phyloP scores from a whole-genome alignment of 2,797 vertebrate species.

The Chaenodraco wilsoni region DNA sequence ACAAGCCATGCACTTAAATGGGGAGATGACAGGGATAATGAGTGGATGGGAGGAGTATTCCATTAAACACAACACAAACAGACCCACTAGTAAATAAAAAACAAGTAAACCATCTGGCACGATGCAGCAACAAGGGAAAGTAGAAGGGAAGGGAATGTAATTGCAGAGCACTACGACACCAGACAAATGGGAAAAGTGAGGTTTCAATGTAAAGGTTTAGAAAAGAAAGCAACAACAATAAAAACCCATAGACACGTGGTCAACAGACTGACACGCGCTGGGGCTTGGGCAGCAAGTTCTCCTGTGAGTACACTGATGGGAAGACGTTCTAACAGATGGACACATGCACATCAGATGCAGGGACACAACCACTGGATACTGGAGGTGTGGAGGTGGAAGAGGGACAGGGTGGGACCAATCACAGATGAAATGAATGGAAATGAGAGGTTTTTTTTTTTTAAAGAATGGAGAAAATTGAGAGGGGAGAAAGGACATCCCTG shows the following conservation, averaged over 20 bases:
- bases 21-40: conserved; percentile 35
- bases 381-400: conserved; percentile 47
- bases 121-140: conserved; percentile 56
- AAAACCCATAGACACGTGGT: conserved; percentile 61
- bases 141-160: conserved; percentile 20
- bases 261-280: conserved; percentile 65
- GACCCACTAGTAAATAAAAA: conserved; percentile 29
- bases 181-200: conserved; percentile 49
- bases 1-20: conserved; percentile 81
- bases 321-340: conserved; percentile 52
- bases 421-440: conserved; percentile 64
- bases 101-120: conserved; percentile 49
- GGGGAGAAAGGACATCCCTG: conserved; percentile 39
- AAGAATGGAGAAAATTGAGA: conserved; percentile 71
- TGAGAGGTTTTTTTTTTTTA: conserved; percentile 69
- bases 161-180: conserved; percentile 61
- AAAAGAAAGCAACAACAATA: conserved; percentile 52
- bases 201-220: conserved; percentile 43
- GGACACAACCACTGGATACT: conserved; percentile 60
- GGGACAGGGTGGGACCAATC: conserved; percentile 51
- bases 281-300: conserved; percentile 66
- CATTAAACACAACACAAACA: conserved; percentile 67
- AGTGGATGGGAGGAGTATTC: not conserved
- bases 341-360: conserved; percentile 74
- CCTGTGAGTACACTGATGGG: conserved; percentile 51